These are phyloP conservation scores for Archaeoteleia sp. DNA, from an alignment of 2,888 invertebrate species.

Conservation along the genomic window DNA sequence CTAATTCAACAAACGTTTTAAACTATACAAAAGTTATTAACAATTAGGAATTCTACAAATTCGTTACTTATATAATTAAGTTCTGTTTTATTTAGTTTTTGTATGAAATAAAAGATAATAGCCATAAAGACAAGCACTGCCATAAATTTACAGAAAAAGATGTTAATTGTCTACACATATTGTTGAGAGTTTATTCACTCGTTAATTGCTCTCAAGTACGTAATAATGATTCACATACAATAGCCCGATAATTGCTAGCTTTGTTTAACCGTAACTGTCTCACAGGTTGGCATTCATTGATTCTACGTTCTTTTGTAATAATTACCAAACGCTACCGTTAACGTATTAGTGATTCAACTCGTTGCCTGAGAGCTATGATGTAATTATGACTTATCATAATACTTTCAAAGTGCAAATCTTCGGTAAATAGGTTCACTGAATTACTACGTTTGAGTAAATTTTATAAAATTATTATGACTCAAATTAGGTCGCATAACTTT, in stretches of 20 bases:
- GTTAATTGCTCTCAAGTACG: conserved; percentile 29
- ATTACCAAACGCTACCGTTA: conserved; percentile 17
- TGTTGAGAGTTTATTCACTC: conserved; percentile 19
- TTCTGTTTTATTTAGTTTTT: no score
- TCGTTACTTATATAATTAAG: no score
- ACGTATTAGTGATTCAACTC: conserved; percentile 2
- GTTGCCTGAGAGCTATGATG: not conserved
- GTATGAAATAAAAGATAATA: no score
- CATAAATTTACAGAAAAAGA: conserved; percentile 30
- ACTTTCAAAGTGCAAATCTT: conserved; percentile 5
- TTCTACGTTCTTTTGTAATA: conserved; percentile 16
- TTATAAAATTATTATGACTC: no score
- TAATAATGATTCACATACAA: conserved; percentile 30
- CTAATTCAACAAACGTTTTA: no score
- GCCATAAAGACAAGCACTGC: no score
- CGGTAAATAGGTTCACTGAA: conserved; percentile 29
- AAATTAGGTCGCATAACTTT: no score
- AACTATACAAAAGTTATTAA: no score
- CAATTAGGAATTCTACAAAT: no score
- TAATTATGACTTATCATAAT: conserved; percentile 28
- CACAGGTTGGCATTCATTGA: conserved; percentile 27
- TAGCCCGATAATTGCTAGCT: conserved; percentile 48
- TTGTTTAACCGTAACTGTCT: conserved; percentile 42
- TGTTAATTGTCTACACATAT: no score
- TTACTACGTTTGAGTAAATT: no score